Evolutionary conservation across 2,797 vertebrate genomes (phyloP).

Genomic region (Perodicticus potto): DNA sequence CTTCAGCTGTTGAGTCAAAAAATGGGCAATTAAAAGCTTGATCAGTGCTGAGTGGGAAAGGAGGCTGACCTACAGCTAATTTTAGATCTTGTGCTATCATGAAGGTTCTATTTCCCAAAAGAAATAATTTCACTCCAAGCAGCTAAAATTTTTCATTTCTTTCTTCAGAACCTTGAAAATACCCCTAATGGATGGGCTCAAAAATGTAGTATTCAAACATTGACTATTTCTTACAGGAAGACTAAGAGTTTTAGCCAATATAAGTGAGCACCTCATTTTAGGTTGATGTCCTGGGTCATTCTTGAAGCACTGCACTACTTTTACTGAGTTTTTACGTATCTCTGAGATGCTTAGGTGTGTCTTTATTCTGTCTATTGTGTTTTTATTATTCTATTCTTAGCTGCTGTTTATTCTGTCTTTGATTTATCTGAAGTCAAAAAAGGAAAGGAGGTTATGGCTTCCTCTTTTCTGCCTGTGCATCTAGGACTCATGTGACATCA

Average conservation of each 20-base stretch:
- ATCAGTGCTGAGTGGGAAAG: not conserved
- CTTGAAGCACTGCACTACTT: not conserved
- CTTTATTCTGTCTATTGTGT: not conserved
- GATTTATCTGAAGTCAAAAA: slow-evolving; percentile 8
- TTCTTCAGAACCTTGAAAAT: slow-evolving; percentile 28
- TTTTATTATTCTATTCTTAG: slow-evolving; percentile 4
- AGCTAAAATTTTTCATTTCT: not conserved
- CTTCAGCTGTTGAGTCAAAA: slow-evolving; percentile 2
- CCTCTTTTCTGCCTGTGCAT: not conserved
- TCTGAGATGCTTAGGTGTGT: not conserved
- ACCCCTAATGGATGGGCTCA: not conserved
- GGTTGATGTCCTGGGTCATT: slow-evolving; percentile 7
- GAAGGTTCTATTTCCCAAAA: not conserved
- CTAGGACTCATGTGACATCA: not conserved
- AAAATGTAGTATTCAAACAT: not conserved
- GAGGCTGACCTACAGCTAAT: not conserved
- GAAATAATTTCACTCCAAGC: slow-evolving; percentile 18
- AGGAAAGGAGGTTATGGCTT: not conserved
- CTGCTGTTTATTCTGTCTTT: not conserved
- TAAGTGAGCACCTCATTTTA: not conserved
- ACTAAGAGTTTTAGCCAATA: not conserved
- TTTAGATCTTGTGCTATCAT: not conserved
- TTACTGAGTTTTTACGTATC: not conserved
- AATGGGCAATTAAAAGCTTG: slow-evolving; percentile 19
- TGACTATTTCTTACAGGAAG: not conserved